Evolutionary conservation across 2,113 vertebrate genomes (phyloP), one percentile per base, ranked within the genome.

Genomic region (Sander vitreus): DNA sequence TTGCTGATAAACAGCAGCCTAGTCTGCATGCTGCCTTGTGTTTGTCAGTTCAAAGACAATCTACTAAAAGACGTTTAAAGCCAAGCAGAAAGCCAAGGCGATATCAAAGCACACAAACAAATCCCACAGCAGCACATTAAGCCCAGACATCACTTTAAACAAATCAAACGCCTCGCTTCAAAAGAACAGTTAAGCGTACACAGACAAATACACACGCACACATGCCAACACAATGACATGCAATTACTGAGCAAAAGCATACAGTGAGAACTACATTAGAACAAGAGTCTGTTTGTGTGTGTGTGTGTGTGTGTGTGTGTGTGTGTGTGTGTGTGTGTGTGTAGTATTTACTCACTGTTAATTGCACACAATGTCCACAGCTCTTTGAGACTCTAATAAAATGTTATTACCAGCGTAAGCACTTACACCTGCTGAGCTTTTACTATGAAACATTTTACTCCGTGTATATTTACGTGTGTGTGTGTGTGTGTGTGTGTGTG

Each of bases 21-120:
- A 63, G 80, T 73, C 86, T 65, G 65, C 73, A 68, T 9, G 78
- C 80, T 74, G 86, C 85, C 84, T 76, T 58, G 72, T 62, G 83
- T 88, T 85, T 71, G 36, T 82, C 73, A 84, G 89, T 93, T 94
- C 92, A 93, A 94, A 94, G 93, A 75, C 71, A 81, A 86, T 83
- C 89, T 87, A 80, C 88, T 82, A 39, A 88, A 89, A 79, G 84
- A 50, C 78, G 67, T 89, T 87, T 91, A 88, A 93, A 93, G 92
- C 85, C 79, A 5, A 76, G 83, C 87, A 89, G 79, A 91, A 88
- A 92, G 89, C 90, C 89, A 25, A 62, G 88, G 85, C 82, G 48
- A 91, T 89, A 93, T 91, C 93, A 92, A 93, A 93, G 91, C 91
- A 88, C 90, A 89, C 92, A 94, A 93, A 94, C 93, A 94, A 93